Evolutionary conservation across 1,140 invertebrate species (phyloP).

Genomic region (Trigoniulus corallinus): DNA sequence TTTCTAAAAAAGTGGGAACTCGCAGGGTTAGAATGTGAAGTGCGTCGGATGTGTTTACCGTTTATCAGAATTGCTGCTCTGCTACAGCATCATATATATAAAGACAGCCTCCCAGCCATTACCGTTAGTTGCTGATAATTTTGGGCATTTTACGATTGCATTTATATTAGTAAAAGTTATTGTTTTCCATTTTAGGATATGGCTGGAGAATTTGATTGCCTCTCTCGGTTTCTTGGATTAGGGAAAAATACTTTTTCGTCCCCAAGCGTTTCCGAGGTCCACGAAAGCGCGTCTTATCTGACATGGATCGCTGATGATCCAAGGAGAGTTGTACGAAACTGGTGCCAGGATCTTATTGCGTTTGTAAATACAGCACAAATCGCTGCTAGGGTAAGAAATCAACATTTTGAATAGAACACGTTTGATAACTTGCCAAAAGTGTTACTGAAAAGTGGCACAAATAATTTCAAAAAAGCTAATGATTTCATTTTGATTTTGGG

Average conservation of each 20-base stretch:
- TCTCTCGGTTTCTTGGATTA: background rate
- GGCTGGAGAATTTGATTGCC: background rate
- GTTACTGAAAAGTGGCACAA: too few relatives aligned
- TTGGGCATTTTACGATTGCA: background rate
- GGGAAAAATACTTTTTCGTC: background rate
- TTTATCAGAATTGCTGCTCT: constrained; percentile 68
- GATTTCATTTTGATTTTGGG: too few relatives aligned
- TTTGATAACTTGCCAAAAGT: too few relatives aligned
- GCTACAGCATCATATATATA: constrained; percentile 69
- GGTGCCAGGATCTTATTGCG: constrained; percentile 24
- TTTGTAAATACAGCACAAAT: constrained; percentile 21
- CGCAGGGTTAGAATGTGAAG: constrained; percentile 33
- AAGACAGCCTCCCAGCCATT: constrained; percentile 54
- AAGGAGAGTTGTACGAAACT: constrained; percentile 8
- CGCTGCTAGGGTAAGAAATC: constrained; percentile 21
- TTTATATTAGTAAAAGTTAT: background rate
- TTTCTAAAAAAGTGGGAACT: constrained; percentile 15
- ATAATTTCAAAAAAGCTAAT: too few relatives aligned
- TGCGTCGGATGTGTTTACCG: constrained; percentile 61
- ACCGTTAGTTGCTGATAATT: constrained; percentile 15
- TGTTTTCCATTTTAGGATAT: background rate
- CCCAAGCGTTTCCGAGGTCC: background rate
- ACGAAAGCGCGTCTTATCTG: background rate
- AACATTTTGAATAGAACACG: background rate
- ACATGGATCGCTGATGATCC: constrained; percentile 4